Conservation (phyloP, 2,888 invertebrate genomes). For the Torymus tubicola region DNA sequence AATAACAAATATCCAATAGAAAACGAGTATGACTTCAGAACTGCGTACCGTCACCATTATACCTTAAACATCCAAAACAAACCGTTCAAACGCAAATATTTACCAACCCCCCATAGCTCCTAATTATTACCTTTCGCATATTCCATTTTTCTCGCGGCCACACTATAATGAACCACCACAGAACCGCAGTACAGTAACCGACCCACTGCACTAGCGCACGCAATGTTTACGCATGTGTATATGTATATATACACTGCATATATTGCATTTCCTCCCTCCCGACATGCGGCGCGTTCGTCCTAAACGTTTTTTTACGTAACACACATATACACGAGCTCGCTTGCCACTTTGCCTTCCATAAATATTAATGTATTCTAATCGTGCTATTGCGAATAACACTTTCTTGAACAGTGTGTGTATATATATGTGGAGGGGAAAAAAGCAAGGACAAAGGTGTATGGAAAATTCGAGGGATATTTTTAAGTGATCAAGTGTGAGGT, state of each 20-base stretch:
- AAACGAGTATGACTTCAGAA: too few relatives aligned
- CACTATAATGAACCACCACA: conserved; percentile 17
- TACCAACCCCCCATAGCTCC: too few relatives aligned
- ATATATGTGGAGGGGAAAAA: too few relatives aligned
- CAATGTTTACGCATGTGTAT: conserved; percentile 17
- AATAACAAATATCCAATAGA: too few relatives aligned
- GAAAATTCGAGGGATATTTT: too few relatives aligned
- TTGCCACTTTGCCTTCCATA: not conserved
- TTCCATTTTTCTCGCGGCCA: not conserved
- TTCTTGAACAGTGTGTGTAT: not conserved
- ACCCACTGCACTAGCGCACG: conserved; percentile 8
- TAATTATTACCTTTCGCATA: not conserved
- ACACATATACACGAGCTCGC: not conserved
- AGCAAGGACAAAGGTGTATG: too few relatives aligned
- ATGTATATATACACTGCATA: not conserved
- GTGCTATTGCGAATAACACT: conserved; percentile 18
- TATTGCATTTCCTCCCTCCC: conserved; percentile 12
- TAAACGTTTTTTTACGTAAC: conserved; percentile 24
- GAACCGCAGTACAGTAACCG: too few relatives aligned
- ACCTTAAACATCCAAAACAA: too few relatives aligned
- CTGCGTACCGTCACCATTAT: too few relatives aligned
- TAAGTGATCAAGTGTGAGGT: too few relatives aligned
- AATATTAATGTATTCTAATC: conserved; percentile 33
- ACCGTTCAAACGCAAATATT: too few relatives aligned
- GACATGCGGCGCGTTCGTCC: not conserved